Evolutionary conservation across 2,888 invertebrate genomes (phyloP).

Genomic region (Leucozona laternaria): DNA sequence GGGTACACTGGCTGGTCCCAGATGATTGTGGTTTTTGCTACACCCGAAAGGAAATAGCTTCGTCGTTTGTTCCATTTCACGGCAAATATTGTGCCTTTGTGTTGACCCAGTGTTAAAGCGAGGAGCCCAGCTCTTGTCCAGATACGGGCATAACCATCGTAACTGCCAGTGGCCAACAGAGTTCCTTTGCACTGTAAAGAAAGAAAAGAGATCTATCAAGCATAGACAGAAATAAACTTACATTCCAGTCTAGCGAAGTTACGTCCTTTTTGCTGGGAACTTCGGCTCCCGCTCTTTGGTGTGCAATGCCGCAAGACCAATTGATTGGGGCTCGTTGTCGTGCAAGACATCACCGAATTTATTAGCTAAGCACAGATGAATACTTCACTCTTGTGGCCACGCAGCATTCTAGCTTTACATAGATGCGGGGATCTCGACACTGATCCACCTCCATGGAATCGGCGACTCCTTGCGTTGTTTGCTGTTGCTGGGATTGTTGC

Average conservation of each 20-base stretch:
- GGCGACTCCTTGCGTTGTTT: constrained; percentile 78
- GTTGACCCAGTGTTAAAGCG: constrained; percentile 97
- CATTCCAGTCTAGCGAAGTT: constrained; percentile 99
- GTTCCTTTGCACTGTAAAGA: constrained; percentile 96
- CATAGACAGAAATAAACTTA: constrained; percentile 84
- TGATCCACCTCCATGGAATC: constrained; percentile 92
- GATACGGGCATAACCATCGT: constrained; percentile 99
- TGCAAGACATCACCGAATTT: constrained; percentile 99
- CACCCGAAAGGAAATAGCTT: constrained; percentile 98
- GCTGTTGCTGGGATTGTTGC: constrained; percentile 75
- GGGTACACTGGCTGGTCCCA: constrained; percentile 99
- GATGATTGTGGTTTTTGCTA: constrained; percentile 97
- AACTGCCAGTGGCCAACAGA: constrained; percentile 97
- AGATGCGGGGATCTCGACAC: constrained; percentile 96
- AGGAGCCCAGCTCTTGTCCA: constrained; percentile 98
- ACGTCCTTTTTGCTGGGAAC: constrained; percentile 99
- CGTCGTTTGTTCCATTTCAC: constrained; percentile 99
- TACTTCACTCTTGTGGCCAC: constrained; percentile 99
- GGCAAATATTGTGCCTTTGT: constrained; percentile 99
- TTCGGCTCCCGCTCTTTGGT: constrained; percentile 98
- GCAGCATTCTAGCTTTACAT: constrained; percentile 97
- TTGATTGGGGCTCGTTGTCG: constrained; percentile 93
- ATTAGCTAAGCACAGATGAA: constrained; percentile 99
- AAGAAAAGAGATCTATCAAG: constrained; percentile 8
- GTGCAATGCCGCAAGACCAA: constrained; percentile 98